phyloP scores from a whole-genome alignment of 2,113 vertebrate genomes.

The Siniperca chuatsi region DNA sequence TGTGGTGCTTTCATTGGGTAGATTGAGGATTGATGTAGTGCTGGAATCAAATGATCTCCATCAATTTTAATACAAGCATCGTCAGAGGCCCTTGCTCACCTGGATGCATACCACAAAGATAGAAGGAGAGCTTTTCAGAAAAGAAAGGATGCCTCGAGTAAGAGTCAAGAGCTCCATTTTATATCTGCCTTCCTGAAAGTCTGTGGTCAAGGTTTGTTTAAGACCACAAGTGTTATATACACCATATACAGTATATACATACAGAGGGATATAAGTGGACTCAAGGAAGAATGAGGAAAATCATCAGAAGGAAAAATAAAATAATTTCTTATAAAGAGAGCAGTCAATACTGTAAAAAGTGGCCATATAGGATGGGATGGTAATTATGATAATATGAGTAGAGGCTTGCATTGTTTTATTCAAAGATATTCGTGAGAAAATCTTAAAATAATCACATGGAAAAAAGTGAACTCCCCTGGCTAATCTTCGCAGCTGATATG shows the following conservation, averaged over 20 bases:
- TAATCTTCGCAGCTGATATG: background rate
- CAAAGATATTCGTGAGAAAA: background rate
- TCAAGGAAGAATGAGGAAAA: background rate
- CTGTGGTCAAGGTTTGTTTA: background rate
- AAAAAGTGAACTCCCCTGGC: background rate
- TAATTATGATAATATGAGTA: conserved; percentile 4
- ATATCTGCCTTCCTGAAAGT: background rate
- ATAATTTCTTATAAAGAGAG: background rate
- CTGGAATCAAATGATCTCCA: background rate
- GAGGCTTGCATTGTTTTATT: background rate
- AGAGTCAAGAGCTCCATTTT: background rate
- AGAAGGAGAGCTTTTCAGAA: background rate
- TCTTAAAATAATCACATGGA: background rate
- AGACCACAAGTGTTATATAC: background rate
- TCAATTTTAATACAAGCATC: background rate
- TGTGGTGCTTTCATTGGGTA: background rate
- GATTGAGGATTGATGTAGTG: background rate
- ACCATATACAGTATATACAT: background rate
- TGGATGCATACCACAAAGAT: background rate
- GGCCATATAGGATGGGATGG: background rate
- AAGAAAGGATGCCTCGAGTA: background rate
- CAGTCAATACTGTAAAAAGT: background rate
- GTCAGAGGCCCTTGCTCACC: background rate
- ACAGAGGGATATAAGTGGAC: background rate
- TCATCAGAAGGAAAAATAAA: background rate